Evolutionary conservation across 2,113 vertebrate genomes (phyloP), one percentile per base, ranked within the genome.

Genomic region (Campylomormyrus tamandua): DNA sequence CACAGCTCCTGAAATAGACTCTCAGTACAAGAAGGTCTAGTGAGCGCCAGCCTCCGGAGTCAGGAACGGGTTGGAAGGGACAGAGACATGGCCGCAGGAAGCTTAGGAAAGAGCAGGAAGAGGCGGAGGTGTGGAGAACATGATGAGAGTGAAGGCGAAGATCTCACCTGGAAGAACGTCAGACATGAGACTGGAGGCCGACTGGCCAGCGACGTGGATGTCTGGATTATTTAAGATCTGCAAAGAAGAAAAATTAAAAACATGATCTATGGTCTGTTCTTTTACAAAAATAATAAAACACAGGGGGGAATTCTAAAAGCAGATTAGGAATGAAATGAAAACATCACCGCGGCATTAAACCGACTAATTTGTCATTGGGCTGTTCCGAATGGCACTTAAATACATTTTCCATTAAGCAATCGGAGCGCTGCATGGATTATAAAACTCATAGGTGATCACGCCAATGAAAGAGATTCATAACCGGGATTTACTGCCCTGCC

Each of bases 161-260:
- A 11, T 46, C 96, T 96, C 93, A 97, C 96, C 96, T 97, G 95
- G 94, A 94, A 96, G 95, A 95, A 95, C 94, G 96, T 96, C 96
- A 95, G 96, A 97, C 95, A 96, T 95, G 95, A 96, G 91, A 95
- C 94, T 91, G 95, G 92, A 91, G 93, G 92, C 83, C 77, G 77
- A 92, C 85, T 2, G 48, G n/a, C 50, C 70, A 77, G 70, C 15
- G 35, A 19, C 6, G 95, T 93, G 95, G 95, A 95, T 94, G 93
- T 93, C 90, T 93, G 93, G 95, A 96, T 92, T 95, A 95, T 94
- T 93, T 95, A 94, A 95, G 94, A 97, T 96, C 96, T 97, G 96
- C 95, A 96, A 95, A 96, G 93, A 95, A 94, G 92, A 92, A 96
- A 56, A 4, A 93, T 95, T 92, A 92, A 70, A 95, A 91, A 70